phyloP scores from a whole-genome alignment of 2,113 vertebrate genomes.

The Haplotaxodon microlepis region DNA sequence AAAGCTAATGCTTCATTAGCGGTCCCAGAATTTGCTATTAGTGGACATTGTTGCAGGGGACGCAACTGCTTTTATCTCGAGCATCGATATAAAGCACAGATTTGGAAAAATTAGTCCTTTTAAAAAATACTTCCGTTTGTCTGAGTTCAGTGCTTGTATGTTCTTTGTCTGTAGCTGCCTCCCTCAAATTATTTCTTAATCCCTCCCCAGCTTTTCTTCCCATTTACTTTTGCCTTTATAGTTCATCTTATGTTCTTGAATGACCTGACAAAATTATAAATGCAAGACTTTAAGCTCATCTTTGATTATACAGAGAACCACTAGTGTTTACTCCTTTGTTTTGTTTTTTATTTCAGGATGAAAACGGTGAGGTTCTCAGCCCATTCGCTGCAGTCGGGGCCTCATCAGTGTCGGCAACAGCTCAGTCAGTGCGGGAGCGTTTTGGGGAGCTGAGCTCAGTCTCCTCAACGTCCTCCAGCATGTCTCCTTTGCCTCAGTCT shows the following conservation, averaged over 20 bases:
- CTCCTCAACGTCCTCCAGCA: constrained; percentile 55
- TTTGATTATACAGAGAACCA: neutral
- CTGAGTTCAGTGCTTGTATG: neutral
- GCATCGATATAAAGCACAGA: neutral
- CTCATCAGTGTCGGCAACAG: constrained; percentile 27
- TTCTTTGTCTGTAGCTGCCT: neutral
- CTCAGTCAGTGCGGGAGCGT: constrained; percentile 75
- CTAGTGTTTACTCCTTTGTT: neutral
- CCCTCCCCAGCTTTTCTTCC: neutral
- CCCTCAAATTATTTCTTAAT: neutral
- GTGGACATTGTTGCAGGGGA: neutral
- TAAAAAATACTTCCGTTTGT: neutral
- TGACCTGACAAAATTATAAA: neutral
- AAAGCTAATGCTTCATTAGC: neutral
- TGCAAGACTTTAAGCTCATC: neutral
- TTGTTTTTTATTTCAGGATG: constrained; percentile 64
- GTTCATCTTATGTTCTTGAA: neutral
- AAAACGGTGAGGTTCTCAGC: constrained; percentile 82
- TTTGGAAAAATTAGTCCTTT: neutral
- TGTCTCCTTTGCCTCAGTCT: constrained; percentile 66
- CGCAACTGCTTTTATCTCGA: neutral
- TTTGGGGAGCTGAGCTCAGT: constrained; percentile 67
- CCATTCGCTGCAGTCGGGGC: constrained; percentile 64
- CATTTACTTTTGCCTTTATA: neutral
- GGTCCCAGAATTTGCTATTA: neutral